A percentile compares a stretch with the other conserved stretches of the same genome.
phyloP scores from a whole-genome alignment of 2,113 vertebrate species.

The Rhea americana region DNA sequence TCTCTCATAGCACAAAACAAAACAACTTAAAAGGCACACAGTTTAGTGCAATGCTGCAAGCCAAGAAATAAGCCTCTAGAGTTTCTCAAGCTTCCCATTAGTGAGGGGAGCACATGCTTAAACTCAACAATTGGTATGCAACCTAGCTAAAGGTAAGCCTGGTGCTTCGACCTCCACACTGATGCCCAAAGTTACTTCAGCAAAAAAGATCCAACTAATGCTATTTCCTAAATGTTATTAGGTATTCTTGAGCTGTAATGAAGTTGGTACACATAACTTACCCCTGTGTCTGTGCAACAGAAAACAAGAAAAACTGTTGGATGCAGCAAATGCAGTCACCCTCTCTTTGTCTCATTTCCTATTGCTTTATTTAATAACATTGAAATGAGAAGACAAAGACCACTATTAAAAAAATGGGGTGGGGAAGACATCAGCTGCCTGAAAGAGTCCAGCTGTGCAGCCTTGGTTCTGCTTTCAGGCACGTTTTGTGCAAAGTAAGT shows the following conservation, averaged over 20 bases:
- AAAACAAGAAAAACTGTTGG: not conserved
- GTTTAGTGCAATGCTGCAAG: not conserved
- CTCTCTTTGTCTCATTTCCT: not conserved
- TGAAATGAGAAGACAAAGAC: slow-evolving; percentile 6
- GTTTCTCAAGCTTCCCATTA: not conserved
- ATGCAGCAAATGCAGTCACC: not conserved
- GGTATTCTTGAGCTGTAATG: not conserved
- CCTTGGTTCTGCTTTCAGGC: slow-evolving; percentile 23
- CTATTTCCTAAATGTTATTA: not conserved
- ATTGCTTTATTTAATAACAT: not conserved
- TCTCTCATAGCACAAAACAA: not conserved
- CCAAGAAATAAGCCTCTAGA: not conserved
- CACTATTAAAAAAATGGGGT: not conserved
- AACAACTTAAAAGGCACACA: not conserved
- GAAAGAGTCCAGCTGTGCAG: slow-evolving; percentile 29
- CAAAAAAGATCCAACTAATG: not conserved
- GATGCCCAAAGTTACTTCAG: not conserved
- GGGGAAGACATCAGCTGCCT: not conserved
- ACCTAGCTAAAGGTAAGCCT: not conserved
- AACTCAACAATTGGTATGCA: not conserved
- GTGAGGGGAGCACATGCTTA: not conserved
- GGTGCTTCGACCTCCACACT: not conserved
- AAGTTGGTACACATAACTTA: not conserved
- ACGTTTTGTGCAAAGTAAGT: slow-evolving; percentile 52
- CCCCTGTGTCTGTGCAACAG: not conserved